Conservation (phyloP, 2,888 invertebrate species). For the Agrotis segetum region DNA sequence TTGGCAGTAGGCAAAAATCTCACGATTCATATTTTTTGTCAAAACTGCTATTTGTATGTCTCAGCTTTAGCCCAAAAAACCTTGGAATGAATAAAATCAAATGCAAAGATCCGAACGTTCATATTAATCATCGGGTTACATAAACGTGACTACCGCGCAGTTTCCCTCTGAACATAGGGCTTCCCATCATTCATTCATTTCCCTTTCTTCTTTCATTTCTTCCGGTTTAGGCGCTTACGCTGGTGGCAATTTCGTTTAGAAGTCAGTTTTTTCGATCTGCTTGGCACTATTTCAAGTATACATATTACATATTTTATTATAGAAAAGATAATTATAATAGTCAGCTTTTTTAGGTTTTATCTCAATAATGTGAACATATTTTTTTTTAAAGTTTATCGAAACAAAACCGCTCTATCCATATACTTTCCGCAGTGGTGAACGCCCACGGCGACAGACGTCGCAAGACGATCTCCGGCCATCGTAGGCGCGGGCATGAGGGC, state of each 20-base stretch:
- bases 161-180: background rate
- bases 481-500: too few relatives aligned
- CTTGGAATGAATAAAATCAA: background rate
- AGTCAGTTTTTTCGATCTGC: background rate
- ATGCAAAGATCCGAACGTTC: constrained; percentile 1
- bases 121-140: constrained; percentile 8
- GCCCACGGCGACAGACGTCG: too few relatives aligned
- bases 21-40: background rate
- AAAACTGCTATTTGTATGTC: background rate
- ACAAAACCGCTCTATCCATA: background rate
- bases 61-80: constrained; percentile 7
- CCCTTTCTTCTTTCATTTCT: background rate
- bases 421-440: too few relatives aligned
- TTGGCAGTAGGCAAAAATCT: too few relatives aligned
- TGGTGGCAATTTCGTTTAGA: background rate
- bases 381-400: background rate
- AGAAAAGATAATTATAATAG: too few relatives aligned
- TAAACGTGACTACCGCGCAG: background rate
- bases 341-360: too few relatives aligned
- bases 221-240: background rate
- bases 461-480: too few relatives aligned
- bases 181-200: background rate
- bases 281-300: background rate
- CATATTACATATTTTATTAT: too few relatives aligned
- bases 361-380: background rate